Evolutionary conservation across 2,113 vertebrate genomes (phyloP), one percentile per base, ranked within the genome.

Genomic region (Dunckerocampus dactyliophorus): DNA sequence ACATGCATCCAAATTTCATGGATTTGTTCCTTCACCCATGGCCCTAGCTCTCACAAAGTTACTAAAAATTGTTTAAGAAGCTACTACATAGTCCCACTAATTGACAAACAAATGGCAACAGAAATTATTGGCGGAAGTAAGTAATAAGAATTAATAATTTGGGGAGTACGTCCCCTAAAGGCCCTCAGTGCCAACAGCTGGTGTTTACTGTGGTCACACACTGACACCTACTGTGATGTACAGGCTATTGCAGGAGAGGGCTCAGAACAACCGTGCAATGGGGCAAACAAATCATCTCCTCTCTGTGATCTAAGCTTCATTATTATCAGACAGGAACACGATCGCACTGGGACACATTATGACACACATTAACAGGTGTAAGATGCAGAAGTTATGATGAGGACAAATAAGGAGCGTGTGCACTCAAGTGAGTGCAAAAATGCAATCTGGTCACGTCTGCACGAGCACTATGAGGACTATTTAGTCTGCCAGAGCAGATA

Each of bases 221-320:
- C 69, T 87, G 85, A 80, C 83, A 74, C 69, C 83, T 82, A 73
- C 67, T 77, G 87, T 8, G 10, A 1, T 1, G n/a, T 7, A n/a
- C 12, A 11, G 0, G 67, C 46, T 67, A 82, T 59, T 78, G 68
- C 72, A 63, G 12, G 10, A 37, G 31, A 34, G 31, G 31, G 31
- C 31, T 53, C 51, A 63, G n/a, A 54, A n/a, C 4, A 47, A 3
- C 17, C 5, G 56, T 16, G 53, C 53, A 66, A 53, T 43, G 15
- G n/a, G 2, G 6, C 21, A 53, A 1, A 52, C 10, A 46, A 65
- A 37, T 20, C 45, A 31, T 66, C 59, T 43, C 24, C 24, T 28
- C 24, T 5, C 24, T 28, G 24, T n/a, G 3, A 63, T 5, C 3
- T 34, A 67, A 75, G 63, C 57, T 54, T 66, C 50, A 74, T 73